Evolutionary conservation across 2,888 invertebrate species (phyloP).

Genomic region (Drosophila rubida): DNA sequence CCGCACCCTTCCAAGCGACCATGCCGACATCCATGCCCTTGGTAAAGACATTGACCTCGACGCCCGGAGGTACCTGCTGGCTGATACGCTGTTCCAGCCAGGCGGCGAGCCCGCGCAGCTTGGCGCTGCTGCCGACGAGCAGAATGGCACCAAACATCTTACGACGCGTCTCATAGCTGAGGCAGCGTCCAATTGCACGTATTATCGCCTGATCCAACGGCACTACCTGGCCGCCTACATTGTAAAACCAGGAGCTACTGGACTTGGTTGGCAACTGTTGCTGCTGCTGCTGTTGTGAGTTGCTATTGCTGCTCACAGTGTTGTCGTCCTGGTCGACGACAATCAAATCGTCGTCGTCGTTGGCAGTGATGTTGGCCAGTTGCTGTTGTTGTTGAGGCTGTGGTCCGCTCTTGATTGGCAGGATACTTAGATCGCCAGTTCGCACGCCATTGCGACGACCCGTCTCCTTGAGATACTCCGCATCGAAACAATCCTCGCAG

Average conservation of each 20-base stretch:
- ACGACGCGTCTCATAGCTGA: conserved; percentile 94
- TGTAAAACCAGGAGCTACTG: conserved; percentile 85
- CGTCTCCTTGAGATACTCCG: conserved; percentile 95
- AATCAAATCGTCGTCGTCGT: conserved; percentile 82
- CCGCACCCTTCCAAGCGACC: conserved; percentile 97
- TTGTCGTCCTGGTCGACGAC: conserved; percentile 86
- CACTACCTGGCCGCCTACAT: conserved; percentile 92
- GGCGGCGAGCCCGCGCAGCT: conserved; percentile 92
- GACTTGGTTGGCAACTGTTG: conserved; percentile 86
- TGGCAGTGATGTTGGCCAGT: conserved; percentile 84
- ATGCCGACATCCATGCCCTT: conserved; percentile 96
- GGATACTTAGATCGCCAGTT: conserved; percentile 19
- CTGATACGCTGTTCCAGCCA: conserved; percentile 96
- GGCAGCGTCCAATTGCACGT: conserved; percentile 96
- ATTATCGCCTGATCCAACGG: conserved; percentile 96
- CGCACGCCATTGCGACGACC: conserved; percentile 85
- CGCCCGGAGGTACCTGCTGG: conserved; percentile 91
- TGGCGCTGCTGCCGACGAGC: conserved; percentile 96
- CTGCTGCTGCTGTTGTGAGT: conserved; percentile 67
- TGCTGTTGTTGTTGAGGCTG: conserved; percentile 9
- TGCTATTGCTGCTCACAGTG: conserved; percentile 49
- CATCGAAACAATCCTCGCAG: conserved; percentile 97
- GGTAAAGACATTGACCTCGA: conserved; percentile 95
- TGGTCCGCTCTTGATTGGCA: neutral
- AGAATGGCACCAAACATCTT: conserved; percentile 97